Conservation (phyloP, 2,888 invertebrate species). For the Drosophila siamana region DNA sequence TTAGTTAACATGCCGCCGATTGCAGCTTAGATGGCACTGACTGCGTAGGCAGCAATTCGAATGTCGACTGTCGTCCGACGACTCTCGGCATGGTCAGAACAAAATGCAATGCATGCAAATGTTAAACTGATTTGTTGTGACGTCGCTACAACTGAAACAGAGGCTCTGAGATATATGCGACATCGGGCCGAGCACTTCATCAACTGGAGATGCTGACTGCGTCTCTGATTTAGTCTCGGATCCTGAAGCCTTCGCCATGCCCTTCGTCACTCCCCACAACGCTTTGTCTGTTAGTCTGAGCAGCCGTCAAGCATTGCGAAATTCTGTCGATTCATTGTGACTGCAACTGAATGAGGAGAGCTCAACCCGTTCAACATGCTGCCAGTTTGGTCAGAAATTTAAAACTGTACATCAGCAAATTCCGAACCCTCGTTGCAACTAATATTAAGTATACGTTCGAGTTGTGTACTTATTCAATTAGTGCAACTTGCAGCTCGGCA, state of each 20-base stretch:
- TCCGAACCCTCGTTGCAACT: not conserved
- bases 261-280: not conserved
- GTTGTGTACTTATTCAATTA: slow-evolving; percentile 6
- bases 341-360: slow-evolving; percentile 1
- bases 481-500: slow-evolving; percentile 5
- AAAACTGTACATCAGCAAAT: not conserved
- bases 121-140: slow-evolving; percentile 77
- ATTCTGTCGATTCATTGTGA: slow-evolving; percentile 59
- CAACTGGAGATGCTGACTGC: slow-evolving; percentile 30
- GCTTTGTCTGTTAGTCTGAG: not conserved
- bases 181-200: slow-evolving; percentile 40
- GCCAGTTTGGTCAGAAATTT: not conserved
- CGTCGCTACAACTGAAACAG: slow-evolving; percentile 49
- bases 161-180: slow-evolving; percentile 32
- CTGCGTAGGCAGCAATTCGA: slow-evolving; percentile 36
- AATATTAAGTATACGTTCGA: slow-evolving; percentile 4
- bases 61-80: slow-evolving; percentile 13
- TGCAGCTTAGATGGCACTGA: slow-evolving; percentile 56
- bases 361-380: slow-evolving; percentile 26
- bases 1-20: slow-evolving; percentile 66
- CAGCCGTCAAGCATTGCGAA: slow-evolving; percentile 36
- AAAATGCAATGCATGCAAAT: slow-evolving; percentile 77
- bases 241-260: slow-evolving; percentile 11
- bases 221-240: slow-evolving; percentile 7
- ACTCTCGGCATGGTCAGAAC: slow-evolving; percentile 3